Evolutionary conservation across 2,113 vertebrate species (phyloP).

Genomic region (Leucosticte australis): DNA sequence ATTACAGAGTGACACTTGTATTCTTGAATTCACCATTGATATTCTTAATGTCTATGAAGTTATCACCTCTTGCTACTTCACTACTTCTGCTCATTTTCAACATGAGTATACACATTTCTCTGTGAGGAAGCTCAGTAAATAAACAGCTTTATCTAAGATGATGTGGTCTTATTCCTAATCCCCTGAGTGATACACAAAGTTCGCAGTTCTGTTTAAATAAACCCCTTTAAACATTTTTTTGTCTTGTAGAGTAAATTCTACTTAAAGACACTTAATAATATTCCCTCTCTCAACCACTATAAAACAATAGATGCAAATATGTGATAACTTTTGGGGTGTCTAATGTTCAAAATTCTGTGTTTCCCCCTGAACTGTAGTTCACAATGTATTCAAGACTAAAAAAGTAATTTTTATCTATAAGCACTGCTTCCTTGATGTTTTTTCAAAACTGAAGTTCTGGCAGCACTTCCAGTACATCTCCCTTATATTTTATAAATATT

Average conservation of each 20-base stretch:
- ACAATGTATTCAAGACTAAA: not conserved
- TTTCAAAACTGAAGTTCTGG: not conserved
- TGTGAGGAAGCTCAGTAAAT: not conserved
- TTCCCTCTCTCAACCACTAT: not conserved
- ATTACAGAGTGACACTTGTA: not conserved
- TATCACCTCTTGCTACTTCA: not conserved
- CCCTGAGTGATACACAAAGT: not conserved
- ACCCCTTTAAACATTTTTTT: not conserved
- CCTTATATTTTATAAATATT: not conserved
- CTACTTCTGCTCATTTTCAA: not conserved
- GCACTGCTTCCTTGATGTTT: not conserved
- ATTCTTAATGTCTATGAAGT: not conserved
- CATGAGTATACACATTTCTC: accelerated
- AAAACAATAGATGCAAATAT: not conserved
- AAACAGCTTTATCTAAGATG: not conserved
- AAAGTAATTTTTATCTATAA: not conserved
- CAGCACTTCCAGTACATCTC: not conserved
- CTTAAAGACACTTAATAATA: not conserved
- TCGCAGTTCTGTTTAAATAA: not conserved
- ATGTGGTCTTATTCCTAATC: not conserved
- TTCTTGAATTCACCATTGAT: not conserved
- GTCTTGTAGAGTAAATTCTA: not conserved
- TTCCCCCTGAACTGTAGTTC: not conserved
- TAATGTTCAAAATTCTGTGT: not conserved
- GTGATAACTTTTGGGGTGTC: not conserved